These are phyloP conservation scores for Drosophila atroscutellata DNA, from an alignment of 2,888 invertebrate species.

Conservation along the genomic window DNA sequence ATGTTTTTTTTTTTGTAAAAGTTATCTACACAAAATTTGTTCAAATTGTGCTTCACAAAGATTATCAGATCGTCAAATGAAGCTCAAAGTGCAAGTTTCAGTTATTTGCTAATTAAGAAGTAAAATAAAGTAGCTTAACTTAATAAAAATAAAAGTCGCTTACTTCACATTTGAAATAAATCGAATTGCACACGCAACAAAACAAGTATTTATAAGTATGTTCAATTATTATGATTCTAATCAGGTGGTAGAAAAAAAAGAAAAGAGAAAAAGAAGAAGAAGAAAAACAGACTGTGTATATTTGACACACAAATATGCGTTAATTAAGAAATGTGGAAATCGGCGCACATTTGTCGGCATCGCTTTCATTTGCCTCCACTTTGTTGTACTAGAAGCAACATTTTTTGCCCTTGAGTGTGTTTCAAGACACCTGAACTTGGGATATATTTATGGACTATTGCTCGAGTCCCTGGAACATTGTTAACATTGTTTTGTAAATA, in stretches of 20 bases:
- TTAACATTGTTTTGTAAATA: background rate
- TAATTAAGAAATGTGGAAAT: conserved; percentile 50
- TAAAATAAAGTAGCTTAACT: background rate
- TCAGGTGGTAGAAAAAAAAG: conserved; percentile 5
- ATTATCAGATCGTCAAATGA: background rate
- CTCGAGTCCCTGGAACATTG: background rate
- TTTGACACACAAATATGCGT: conserved; percentile 54
- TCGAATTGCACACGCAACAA: background rate
- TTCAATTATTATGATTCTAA: conserved; percentile 29
- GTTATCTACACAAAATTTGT: background rate
- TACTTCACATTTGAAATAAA: background rate
- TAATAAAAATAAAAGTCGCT: background rate
- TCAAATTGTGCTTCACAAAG: background rate
- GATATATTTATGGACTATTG: background rate
- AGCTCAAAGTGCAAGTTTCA: conserved; percentile 2
- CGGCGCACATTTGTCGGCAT: conserved; percentile 43
- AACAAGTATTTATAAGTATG: conserved; percentile 1
- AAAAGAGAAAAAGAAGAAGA: conserved; percentile 7
- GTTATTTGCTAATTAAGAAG: background rate
- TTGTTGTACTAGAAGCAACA: background rate
- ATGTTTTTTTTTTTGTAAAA: background rate
- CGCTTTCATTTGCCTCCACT: conserved; percentile 40
- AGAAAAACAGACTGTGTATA: conserved; percentile 41
- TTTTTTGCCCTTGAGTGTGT: background rate
- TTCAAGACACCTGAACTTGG: conserved; percentile 4